Percentiles rank a stretch among this genome's conserved stretches.
Conservation (phyloP, 2,888 invertebrate species). For the Scaptomyza flava region DNA sequence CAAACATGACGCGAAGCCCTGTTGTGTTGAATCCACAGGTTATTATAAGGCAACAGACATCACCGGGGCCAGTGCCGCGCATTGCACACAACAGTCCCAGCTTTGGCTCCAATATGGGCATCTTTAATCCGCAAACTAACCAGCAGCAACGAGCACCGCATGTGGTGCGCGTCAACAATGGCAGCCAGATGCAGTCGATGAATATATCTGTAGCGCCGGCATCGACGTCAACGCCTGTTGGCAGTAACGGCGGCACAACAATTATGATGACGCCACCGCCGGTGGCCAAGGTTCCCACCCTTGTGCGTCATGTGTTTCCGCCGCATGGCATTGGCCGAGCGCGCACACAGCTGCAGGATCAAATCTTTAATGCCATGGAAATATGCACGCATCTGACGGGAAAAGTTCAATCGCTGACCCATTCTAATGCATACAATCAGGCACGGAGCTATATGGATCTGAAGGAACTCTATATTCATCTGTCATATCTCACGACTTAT, state of each 20-base stretch:
- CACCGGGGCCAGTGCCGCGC: conserved; percentile 20
- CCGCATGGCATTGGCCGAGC: conserved; percentile 81
- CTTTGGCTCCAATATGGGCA: conserved; percentile 64
- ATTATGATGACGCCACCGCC: conserved; percentile 34
- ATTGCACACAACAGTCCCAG: conserved; percentile 26
- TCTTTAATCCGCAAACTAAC: conserved; percentile 62
- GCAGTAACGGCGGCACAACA: conserved; percentile 42
- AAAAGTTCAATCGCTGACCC: conserved; percentile 83
- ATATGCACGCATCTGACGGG: conserved; percentile 84
- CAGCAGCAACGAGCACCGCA: conserved; percentile 70
- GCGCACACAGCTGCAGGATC: conserved; percentile 82
- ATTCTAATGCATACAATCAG: conserved; percentile 84
- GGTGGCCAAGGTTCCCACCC: conserved; percentile 30
- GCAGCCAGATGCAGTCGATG: conserved; percentile 38
- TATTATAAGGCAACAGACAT: conserved; percentile 51
- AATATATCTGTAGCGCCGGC: conserved; percentile 31
- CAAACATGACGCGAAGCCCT: conserved; percentile 34
- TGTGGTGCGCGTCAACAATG: conserved; percentile 65
- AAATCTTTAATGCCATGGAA: conserved; percentile 83
- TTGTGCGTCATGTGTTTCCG: conserved; percentile 80
- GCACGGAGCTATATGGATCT: conserved; percentile 82
- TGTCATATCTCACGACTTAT: conserved; percentile 84
- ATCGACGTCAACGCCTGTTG: conserved; percentile 23
- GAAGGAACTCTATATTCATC: conserved; percentile 84
- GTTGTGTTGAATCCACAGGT: conserved; percentile 40